Conservation (phyloP, 2,113 vertebrate genomes). For the Tyrannus savana region DNA sequence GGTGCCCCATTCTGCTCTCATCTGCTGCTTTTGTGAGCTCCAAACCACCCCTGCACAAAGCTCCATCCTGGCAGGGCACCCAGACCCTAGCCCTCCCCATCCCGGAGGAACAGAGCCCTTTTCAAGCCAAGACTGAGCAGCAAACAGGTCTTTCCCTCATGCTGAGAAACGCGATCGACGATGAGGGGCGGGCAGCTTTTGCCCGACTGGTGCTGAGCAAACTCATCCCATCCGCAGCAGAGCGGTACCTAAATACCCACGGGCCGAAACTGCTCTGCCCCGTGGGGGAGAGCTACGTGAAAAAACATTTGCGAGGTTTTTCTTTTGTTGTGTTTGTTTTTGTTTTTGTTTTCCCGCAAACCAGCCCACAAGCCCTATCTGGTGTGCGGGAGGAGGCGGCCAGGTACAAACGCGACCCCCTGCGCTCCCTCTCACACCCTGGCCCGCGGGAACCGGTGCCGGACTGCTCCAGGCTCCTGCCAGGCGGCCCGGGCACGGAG, state of each 20-base stretch:
- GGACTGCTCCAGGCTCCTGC: fast-evolving
- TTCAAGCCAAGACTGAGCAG: neutral
- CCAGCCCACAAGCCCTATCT: fast-evolving
- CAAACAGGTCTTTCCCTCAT: neutral
- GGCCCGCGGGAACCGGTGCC: neutral
- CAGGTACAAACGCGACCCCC: fast-evolving
- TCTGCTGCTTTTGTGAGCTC: neutral
- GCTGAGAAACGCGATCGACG: fast-evolving
- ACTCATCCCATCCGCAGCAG: fast-evolving
- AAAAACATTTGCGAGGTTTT: too few species aligned
- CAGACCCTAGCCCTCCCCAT: neutral
- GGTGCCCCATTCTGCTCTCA: fast-evolving
- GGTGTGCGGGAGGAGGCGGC: neutral
- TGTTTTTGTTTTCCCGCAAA: too few species aligned
- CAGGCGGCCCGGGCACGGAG: fast-evolving
- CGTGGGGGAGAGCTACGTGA: fast-evolving
- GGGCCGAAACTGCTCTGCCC: fast-evolving
- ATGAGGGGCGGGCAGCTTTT: neutral
- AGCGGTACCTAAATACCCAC: fast-evolving
- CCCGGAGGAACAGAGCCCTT: neutral
- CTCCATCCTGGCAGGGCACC: neutral
- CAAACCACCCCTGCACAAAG: neutral
- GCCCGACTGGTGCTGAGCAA: neutral
- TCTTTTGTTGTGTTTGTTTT: too few species aligned
- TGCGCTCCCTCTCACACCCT: neutral